These are phyloP conservation scores for Hippocampus abdominalis DNA, from an alignment of 2,113 vertebrate species.

Conservation along the genomic window DNA sequence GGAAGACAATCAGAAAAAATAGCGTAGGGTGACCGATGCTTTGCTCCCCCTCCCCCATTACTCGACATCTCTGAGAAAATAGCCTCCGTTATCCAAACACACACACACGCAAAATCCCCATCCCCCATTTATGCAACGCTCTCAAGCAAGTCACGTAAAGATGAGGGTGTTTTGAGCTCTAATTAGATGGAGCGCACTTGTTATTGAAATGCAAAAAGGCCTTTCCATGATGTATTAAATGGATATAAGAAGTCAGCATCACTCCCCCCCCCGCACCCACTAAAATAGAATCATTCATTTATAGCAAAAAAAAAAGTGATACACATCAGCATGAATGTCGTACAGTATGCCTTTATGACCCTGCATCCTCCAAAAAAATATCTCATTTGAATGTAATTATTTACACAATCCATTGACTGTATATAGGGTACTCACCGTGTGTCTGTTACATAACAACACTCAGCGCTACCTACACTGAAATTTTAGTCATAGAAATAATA, in stretches of 20 bases:
- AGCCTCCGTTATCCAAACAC: slow-evolving; percentile 7
- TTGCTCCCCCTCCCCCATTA: slow-evolving; percentile 49
- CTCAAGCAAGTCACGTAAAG: not conserved
- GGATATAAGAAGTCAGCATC: not conserved
- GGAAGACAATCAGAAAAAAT: slow-evolving; percentile 45
- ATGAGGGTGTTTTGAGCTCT: slow-evolving; percentile 18
- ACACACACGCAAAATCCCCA: slow-evolving; percentile 9
- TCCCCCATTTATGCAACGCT: slow-evolving; percentile 28
- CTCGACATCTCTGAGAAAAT: slow-evolving; percentile 45
- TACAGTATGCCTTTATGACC: too few relatives aligned
- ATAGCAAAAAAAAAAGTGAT: not conserved
- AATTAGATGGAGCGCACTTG: not conserved
- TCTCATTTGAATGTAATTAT: not conserved
- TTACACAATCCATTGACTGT: not conserved
- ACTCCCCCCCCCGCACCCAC: not conserved
- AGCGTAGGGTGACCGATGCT: slow-evolving; percentile 35
- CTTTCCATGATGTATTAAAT: not conserved
- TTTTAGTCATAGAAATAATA: slow-evolving; percentile 9
- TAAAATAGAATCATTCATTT: not conserved
- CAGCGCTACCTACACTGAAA: slow-evolving; percentile 26
- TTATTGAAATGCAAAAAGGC: not conserved
- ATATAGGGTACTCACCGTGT: not conserved
- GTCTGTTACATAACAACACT: slow-evolving; percentile 28
- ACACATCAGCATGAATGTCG: too few relatives aligned
- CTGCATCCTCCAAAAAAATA: too few relatives aligned